Evolutionary conservation across 2,888 invertebrate species (phyloP).

Genomic region (Congeria kusceri): DNA sequence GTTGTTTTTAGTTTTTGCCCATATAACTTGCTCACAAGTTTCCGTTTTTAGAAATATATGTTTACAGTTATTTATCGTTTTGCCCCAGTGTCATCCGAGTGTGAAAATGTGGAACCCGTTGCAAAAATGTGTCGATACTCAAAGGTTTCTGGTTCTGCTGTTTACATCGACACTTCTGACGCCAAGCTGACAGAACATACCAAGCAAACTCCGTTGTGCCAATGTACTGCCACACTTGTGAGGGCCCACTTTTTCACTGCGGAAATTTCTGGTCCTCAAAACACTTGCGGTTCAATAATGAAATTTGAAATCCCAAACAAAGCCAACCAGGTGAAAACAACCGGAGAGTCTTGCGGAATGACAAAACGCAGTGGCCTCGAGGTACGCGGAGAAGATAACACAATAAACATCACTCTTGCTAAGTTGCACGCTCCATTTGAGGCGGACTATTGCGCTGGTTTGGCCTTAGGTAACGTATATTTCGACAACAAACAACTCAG

Average conservation of each 20-base stretch:
- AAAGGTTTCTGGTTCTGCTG: no score
- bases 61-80: no score
- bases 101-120: no score
- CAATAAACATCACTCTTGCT: background rate
- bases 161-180: background rate
- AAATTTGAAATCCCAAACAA: slow-evolving; percentile 2
- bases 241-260: background rate
- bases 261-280: background rate
- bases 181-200: background rate
- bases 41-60: no score
- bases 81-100: no score
- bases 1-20: no score
- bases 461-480: background rate
- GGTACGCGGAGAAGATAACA: background rate
- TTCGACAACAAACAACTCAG: no score
- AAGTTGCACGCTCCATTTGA: background rate
- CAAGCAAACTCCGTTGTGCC: background rate
- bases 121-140: no score
- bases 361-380: background rate
- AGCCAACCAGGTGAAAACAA: background rate
- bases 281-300: background rate
- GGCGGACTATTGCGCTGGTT: background rate
- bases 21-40: no score
- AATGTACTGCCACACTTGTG: background rate
- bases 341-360: background rate